Evolutionary conservation across 2,888 invertebrate species (phyloP), one percentile per base, ranked within the genome.

Genomic region (Netelia melanura): DNA sequence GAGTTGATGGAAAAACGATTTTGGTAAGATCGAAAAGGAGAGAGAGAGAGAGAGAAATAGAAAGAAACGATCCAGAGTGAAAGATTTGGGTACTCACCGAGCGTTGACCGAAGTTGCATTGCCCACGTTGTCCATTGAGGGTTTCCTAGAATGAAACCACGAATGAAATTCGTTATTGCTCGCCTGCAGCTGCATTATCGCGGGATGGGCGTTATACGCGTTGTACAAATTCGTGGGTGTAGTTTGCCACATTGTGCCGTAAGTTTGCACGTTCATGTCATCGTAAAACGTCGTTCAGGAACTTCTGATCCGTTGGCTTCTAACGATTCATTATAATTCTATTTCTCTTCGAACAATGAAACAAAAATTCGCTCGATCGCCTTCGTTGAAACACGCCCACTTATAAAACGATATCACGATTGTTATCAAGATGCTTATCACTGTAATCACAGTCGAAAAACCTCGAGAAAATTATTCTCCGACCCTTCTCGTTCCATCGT

Each of bases 21-120:
- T 14, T 78, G 21, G 48, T 52, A 44, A 43, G 70, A 68, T 44
- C 64, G 54, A 17, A 54, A 30, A 21, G 61, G 23, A 64, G 70
- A 80, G 10, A 79, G 54, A 78, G n/a, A 62, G 43, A 67, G 58
- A 3, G 23, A 23, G 3, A 25, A 25, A n/a, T 8, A 52, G 43
- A 21, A 25, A 25, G 21, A 79, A 61, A 14, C 43, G 23, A 71
- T 54, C 70, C 43, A 21, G 71, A 65, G 72, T 64, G 62, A 71
- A 58, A 30, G 54, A 44, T 79, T 65, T 72, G 14, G 54, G 80
- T 93, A 97, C 97, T 97, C 95, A 97, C 97, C 97, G 97, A 93
- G 97, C 97, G 94, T 97, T 97, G 92, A 97, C 97, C 89, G 97
- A 97, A 87, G 97, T 96, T 80, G 97, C 96, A 92, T 97, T 97